Evolutionary conservation across 2,113 vertebrate genomes (phyloP).

Genomic region (Parus major): DNA sequence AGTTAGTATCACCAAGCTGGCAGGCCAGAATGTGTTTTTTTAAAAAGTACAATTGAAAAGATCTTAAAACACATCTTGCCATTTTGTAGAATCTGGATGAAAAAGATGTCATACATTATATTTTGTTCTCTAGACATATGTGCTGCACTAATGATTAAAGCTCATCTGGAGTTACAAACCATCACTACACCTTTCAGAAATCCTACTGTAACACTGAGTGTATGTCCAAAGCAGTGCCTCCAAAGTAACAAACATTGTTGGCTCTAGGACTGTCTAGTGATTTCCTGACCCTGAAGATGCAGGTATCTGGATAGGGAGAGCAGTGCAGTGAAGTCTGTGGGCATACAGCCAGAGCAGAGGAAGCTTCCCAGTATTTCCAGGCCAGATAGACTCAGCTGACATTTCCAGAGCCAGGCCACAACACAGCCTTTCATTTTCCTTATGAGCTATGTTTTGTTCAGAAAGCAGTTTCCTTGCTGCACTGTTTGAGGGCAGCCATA

Average conservation of each 20-base stretch:
- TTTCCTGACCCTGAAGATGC: background rate
- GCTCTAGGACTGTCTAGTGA: background rate
- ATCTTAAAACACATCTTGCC: background rate
- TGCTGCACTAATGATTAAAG: background rate
- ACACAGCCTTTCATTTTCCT: background rate
- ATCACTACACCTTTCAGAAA: background rate
- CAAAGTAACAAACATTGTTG: background rate
- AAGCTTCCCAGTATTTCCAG: background rate
- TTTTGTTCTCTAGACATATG: background rate
- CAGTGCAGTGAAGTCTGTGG: background rate
- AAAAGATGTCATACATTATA: background rate
- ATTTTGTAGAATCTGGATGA: background rate
- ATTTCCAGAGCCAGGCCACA: background rate
- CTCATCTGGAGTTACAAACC: background rate
- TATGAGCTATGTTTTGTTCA: background rate
- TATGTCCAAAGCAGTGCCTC: background rate
- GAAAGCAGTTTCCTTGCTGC: background rate
- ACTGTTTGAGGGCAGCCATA: background rate
- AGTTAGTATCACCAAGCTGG: background rate
- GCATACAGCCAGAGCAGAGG: background rate
- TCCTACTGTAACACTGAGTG: fast-evolving
- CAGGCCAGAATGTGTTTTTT: background rate
- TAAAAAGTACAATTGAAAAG: background rate
- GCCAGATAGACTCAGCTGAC: background rate
- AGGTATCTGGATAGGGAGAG: background rate